Evolutionary conservation across 2,888 invertebrate genomes (phyloP).

Genomic region (Tetragnatha montana): DNA sequence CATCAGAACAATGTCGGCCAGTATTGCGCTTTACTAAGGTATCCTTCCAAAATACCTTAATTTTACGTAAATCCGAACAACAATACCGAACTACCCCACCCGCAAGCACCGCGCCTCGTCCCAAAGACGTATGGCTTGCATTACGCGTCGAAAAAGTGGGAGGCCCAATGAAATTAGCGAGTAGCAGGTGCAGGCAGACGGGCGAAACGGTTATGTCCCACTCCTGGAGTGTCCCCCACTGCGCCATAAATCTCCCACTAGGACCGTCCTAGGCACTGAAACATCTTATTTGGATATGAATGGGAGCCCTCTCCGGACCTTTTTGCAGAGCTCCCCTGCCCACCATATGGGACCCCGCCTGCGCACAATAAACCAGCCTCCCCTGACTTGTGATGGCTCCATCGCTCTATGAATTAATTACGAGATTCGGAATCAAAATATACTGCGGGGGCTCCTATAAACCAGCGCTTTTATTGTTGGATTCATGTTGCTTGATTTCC

Average conservation of each 20-base stretch:
- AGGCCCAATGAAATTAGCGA: background rate
- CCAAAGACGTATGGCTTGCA: background rate
- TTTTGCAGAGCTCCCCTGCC: conserved; percentile 21
- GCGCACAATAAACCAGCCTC: background rate
- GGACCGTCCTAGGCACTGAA: conserved; percentile 33
- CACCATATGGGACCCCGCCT: conserved; percentile 14
- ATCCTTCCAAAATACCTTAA: too few relatives aligned
- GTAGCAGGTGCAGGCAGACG: background rate
- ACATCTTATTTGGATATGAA: conserved; percentile 56
- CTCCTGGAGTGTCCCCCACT: background rate
- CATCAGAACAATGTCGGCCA: too few relatives aligned
- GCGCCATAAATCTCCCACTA: conserved; percentile 35
- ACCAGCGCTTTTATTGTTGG: too few relatives aligned
- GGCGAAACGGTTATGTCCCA: conserved; percentile 1
- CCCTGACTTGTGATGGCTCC: conserved; percentile 60
- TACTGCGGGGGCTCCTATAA: too few relatives aligned
- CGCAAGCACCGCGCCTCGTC: too few relatives aligned
- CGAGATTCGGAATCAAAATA: too few relatives aligned
- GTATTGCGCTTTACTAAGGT: too few relatives aligned
- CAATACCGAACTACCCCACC: too few relatives aligned
- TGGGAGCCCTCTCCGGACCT: conserved; percentile 21
- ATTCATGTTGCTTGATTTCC: too few relatives aligned
- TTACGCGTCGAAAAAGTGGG: background rate
- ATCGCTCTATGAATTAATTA: conserved; percentile 4
- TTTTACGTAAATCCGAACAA: too few relatives aligned